Evolutionary conservation across 1,140 invertebrate species (phyloP).

Genomic region (Caenorhabditis tropicalis): DNA sequence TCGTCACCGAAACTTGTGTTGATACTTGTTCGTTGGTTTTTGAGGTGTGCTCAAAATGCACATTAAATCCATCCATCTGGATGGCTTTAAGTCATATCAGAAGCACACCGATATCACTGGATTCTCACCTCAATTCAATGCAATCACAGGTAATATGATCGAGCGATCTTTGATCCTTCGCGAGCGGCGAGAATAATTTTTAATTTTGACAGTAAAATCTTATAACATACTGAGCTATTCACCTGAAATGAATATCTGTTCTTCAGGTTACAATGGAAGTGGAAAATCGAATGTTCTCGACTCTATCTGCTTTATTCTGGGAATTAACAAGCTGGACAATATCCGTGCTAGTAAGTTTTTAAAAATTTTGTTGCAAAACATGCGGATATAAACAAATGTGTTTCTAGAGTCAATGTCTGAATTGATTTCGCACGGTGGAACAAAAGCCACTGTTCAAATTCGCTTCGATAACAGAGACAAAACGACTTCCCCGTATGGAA

Average conservation of each 20-base stretch:
- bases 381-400: too few species aligned
- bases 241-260: neutral
- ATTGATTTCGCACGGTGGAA: conserved; percentile 94
- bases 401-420: conserved; percentile 82
- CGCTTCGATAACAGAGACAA: conserved; percentile 89
- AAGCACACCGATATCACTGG: conserved; percentile 88
- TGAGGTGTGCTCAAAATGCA: conserved; percentile 78
- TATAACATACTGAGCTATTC: too few species aligned
- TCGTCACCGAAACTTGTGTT: neutral
- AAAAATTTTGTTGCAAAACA: too few species aligned
- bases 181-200: too few species aligned
- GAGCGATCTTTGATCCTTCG: too few species aligned
- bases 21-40: neutral
- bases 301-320: conserved; percentile 95
- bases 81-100: conserved; percentile 98
- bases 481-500: conserved; percentile 85
- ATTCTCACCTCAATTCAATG: conserved; percentile 95
- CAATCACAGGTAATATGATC: conserved; percentile 81
- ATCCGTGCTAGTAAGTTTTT: conserved; percentile 49
- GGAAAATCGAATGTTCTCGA: conserved; percentile 99
- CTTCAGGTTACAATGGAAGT: conserved; percentile 85
- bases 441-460: conserved; percentile 93
- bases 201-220: too few species aligned
- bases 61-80: conserved; percentile 90
- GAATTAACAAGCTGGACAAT: conserved; percentile 84